Evolutionary conservation across 2,888 invertebrate species (phyloP).

Genomic region (Gymnosoma rotundatum): DNA sequence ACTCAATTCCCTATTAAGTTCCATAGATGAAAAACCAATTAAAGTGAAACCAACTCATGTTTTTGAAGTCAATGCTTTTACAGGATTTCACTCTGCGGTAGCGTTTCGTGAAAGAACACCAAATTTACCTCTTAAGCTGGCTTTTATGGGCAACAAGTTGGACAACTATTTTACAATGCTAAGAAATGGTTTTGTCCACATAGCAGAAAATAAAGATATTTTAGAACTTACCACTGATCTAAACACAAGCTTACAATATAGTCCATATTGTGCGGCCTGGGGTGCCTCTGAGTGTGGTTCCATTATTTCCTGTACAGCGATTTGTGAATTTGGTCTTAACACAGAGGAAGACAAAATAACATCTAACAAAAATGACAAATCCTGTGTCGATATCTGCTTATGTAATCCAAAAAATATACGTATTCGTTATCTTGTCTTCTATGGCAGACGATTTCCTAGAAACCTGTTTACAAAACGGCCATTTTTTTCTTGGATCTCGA

Average conservation of each 20-base stretch:
- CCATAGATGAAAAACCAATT: constrained; percentile 78
- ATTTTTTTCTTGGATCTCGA: constrained; percentile 84
- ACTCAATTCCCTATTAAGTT: constrained; percentile 80
- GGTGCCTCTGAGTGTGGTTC: constrained; percentile 89
- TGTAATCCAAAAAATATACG: constrained; percentile 86
- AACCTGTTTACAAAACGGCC: constrained; percentile 57
- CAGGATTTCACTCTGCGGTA: constrained; percentile 43
- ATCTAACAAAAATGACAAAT: constrained; percentile 3
- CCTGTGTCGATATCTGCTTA: constrained; percentile 52
- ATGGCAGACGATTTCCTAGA: constrained; percentile 81
- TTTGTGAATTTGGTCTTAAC: constrained; percentile 91
- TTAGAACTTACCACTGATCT: constrained; percentile 90
- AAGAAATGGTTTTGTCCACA: constrained; percentile 89
- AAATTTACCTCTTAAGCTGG: constrained; percentile 84
- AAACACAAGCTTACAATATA: constrained; percentile 87
- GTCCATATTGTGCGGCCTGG: constrained; percentile 90
- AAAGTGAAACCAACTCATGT: constrained; percentile 86
- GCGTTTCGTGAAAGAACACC: constrained; percentile 30
- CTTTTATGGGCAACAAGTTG: constrained; percentile 91
- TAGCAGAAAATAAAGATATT: constrained; percentile 85
- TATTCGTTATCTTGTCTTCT: constrained; percentile 89
- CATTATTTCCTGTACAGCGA: constrained; percentile 89
- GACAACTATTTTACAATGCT: constrained; percentile 92
- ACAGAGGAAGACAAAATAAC: constrained; percentile 79
- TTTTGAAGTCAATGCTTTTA: constrained; percentile 84